Evolutionary conservation across 2,113 vertebrate genomes (phyloP).

Genomic region (Cairina moschata): DNA sequence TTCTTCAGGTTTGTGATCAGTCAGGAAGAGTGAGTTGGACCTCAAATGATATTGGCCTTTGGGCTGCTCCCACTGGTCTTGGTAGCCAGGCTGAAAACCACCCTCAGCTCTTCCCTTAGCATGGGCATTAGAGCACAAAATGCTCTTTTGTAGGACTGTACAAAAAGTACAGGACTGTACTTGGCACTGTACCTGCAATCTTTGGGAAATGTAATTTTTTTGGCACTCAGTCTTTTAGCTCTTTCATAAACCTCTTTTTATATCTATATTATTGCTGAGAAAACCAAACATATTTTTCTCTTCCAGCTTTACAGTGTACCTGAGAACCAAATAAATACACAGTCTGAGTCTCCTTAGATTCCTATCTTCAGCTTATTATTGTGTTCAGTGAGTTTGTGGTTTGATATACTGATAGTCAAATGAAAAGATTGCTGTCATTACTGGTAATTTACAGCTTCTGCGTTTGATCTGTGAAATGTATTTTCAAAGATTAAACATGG

Average conservation of each 20-base stretch:
- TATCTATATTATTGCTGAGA: background rate
- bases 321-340: slow-evolving; percentile 26
- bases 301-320: background rate
- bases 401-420: slow-evolving; percentile 55
- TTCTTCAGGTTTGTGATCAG: background rate
- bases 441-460: slow-evolving; percentile 46
- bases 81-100: background rate
- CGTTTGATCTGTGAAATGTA: slow-evolving; percentile 46
- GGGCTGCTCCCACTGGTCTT: background rate
- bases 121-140: background rate
- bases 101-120: background rate
- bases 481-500: slow-evolving; percentile 5
- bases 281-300: slow-evolving; percentile 33
- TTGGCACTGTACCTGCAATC: background rate
- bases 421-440: slow-evolving; percentile 42
- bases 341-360: slow-evolving; percentile 16
- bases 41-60: background rate
- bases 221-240: background rate
- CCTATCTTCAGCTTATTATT: slow-evolving; percentile 18
- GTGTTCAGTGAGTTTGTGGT: slow-evolving; percentile 42
- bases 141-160: background rate
- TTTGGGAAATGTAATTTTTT: background rate
- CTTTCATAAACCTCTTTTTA: background rate
- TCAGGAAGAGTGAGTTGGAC: background rate
- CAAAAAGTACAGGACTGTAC: background rate